These are phyloP conservation scores for Helogale parvula DNA, from an alignment of 2,113 vertebrate species.

Conservation along the genomic window DNA sequence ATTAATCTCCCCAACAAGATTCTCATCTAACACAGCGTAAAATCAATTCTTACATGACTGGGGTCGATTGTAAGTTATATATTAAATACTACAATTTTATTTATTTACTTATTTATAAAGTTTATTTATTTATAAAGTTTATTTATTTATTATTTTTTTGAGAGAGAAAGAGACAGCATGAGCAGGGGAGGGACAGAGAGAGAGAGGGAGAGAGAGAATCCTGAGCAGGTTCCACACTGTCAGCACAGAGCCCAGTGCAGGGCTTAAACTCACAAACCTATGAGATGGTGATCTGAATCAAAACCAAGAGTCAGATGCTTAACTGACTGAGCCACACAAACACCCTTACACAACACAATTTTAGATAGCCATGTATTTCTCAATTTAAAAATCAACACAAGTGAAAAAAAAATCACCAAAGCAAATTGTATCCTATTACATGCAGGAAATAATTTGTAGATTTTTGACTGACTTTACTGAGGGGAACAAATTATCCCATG, in stretches of 20 bases:
- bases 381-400: not conserved
- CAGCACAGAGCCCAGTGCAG: too few species aligned
- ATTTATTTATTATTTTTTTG: too few species aligned
- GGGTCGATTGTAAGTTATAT: not conserved
- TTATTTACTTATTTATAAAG: too few species aligned
- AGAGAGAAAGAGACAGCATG: too few species aligned
- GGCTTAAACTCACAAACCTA: too few species aligned
- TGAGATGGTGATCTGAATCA: too few species aligned
- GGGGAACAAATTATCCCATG: conserved; percentile 49
- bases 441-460: conserved; percentile 56
- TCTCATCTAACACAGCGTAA: not conserved
- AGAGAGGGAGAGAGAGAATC: too few species aligned
- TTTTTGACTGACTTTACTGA: conserved; percentile 53
- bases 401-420: conserved; percentile 8
- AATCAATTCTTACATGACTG: not conserved
- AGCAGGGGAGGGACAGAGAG: too few species aligned
- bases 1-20: not conserved
- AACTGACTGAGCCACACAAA: too few species aligned
- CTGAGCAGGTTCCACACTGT: too few species aligned
- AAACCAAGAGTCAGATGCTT: too few species aligned
- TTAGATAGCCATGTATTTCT: not conserved
- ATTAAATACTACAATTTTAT: not conserved
- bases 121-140: too few species aligned
- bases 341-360: not conserved
- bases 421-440: conserved; percentile 9